Percentiles rank a stretch among this genome's conserved stretches.
Conservation (phyloP, 2,113 vertebrate species). For the Alces alces region DNA sequence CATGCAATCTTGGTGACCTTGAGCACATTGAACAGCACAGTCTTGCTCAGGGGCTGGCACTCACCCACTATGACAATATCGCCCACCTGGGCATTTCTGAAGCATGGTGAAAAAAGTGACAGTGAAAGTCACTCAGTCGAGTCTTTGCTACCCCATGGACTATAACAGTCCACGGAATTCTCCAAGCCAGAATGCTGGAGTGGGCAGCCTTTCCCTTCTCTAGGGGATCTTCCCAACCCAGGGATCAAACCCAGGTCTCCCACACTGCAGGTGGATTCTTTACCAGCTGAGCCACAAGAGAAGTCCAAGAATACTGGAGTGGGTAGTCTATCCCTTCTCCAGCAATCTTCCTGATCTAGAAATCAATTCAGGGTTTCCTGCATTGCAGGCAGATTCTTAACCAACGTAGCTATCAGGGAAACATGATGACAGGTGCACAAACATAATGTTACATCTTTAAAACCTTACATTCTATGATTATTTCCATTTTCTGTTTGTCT, state of each 20-base stretch:
- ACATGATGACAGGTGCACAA: neutral
- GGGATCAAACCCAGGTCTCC: neutral
- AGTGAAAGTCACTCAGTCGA: neutral
- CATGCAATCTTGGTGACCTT: neutral
- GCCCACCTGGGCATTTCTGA: neutral
- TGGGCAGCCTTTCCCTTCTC: too few relatives aligned
- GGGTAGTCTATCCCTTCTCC: neutral
- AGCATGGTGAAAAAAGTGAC: neutral
- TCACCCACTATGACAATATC: neutral
- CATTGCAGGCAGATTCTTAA: neutral
- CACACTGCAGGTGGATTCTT: neutral
- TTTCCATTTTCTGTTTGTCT: neutral
- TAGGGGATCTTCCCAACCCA: neutral
- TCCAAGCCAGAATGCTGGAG: neutral
- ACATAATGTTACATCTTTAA: neutral
- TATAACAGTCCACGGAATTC: neutral
- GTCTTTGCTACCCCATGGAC: neutral
- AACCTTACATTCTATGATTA: neutral
- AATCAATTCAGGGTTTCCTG: neutral
- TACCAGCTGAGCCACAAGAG: neutral
- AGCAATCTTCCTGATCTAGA: rapidly evolving
- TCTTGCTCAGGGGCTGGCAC: neutral
- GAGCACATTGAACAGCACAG: neutral
- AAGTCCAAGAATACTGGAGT: neutral
- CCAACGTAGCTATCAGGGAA: rapidly evolving